These are phyloP conservation scores for Spongilla lacustris DNA, from an alignment of 37 sponge, comb jelly and placozoan species.

Conservation along the genomic window DNA sequence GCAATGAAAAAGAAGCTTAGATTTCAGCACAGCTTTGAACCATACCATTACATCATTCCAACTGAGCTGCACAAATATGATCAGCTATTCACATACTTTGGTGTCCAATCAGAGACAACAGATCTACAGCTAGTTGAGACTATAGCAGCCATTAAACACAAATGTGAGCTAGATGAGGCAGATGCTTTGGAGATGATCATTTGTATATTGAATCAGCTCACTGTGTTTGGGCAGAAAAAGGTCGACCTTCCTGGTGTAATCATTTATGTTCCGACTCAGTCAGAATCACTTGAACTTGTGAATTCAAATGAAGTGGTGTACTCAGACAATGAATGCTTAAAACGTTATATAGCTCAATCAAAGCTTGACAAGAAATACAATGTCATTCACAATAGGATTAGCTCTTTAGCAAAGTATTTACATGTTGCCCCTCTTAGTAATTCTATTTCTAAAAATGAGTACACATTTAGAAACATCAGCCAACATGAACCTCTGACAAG, in stretches of 20 bases:
- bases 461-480: slow-evolving; percentile 43
- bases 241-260: background rate
- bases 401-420: background rate
- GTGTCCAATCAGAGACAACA: background rate
- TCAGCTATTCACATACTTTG: background rate
- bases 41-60: background rate
- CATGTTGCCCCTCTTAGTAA: slow-evolving; percentile 12
- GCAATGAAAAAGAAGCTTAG: background rate
- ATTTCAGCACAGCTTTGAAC: background rate
- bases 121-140: background rate
- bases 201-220: background rate
- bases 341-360: background rate
- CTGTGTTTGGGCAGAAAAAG: background rate
- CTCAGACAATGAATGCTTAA: slow-evolving; percentile 5
- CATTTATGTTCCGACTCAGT: background rate
- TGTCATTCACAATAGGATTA: background rate
- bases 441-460: slow-evolving; percentile 23
- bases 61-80: background rate
- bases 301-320: slow-evolving; percentile 7
- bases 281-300: background rate
- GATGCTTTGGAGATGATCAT: background rate
- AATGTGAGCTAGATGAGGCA: background rate
- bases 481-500: slow-evolving; percentile 55
- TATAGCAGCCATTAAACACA: background rate
- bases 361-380: background rate